These are phyloP conservation scores for Tetramorium alpestre DNA, from an alignment of 1,140 invertebrate species.

Conservation along the genomic window DNA sequence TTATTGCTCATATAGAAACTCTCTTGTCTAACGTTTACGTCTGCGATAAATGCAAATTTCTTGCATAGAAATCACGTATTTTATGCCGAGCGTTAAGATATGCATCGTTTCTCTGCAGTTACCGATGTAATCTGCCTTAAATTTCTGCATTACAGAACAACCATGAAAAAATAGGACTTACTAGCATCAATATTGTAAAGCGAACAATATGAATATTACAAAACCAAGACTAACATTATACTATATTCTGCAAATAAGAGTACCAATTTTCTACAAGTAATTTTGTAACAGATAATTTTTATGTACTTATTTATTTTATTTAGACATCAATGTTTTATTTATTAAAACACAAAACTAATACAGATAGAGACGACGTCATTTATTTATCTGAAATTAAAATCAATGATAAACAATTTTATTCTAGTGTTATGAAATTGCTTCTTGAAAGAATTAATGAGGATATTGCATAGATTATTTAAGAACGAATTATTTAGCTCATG, in stretches of 20 bases:
- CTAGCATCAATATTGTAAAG: background rate
- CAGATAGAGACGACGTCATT: background rate
- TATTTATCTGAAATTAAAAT: background rate
- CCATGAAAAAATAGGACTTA: background rate
- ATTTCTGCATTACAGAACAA: slow-evolving; percentile 8
- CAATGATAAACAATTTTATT: background rate
- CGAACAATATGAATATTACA: background rate
- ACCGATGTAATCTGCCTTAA: background rate
- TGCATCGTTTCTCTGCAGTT: background rate
- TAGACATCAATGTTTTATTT: background rate
- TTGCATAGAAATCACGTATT: slow-evolving; percentile 54
- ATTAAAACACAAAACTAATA: background rate
- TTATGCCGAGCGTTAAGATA: slow-evolving; percentile 19
- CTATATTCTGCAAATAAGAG: background rate
- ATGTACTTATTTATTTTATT: background rate
- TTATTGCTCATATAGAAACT: slow-evolving; percentile 43
- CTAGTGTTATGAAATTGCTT: background rate
- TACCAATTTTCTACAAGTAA: background rate
- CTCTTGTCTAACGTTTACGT: slow-evolving; percentile 51
- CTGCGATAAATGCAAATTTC: slow-evolving; percentile 48
- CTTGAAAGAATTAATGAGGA: background rate
- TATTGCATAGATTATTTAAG: background rate
- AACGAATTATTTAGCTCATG: background rate
- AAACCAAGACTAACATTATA: background rate
- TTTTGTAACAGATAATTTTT: background rate